Percentiles rank a stretch among this genome's conserved stretches.
Evolutionary conservation across 2,888 invertebrate species (phyloP).

Genomic region (Phragmatobia fuliginosa): DNA sequence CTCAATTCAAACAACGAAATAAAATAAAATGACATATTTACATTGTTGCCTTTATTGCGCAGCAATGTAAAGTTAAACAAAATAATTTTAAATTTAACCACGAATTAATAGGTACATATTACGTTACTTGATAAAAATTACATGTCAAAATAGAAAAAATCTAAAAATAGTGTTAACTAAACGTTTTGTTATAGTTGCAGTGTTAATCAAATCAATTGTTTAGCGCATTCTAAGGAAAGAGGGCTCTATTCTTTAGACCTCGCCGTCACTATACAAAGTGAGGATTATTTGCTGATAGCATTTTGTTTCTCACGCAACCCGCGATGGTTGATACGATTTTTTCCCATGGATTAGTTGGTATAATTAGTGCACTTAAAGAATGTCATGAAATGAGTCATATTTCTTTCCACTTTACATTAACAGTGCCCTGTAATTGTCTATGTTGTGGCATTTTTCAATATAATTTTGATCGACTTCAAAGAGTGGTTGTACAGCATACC

Average conservation of each 20-base stretch:
- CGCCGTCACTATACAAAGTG: slow-evolving; percentile 7
- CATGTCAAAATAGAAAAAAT: slow-evolving; percentile 3
- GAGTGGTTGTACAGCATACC: neutral
- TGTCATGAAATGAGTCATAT: neutral
- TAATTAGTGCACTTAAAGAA: neutral
- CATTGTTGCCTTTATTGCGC: too few relatives aligned
- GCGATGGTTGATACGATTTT: neutral
- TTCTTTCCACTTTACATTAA: neutral
- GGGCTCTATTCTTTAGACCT: slow-evolving; percentile 12
- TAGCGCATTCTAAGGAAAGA: slow-evolving; percentile 32
- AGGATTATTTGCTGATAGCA: slow-evolving; percentile 14
- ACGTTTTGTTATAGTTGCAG: slow-evolving; percentile 43
- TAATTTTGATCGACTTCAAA: neutral
- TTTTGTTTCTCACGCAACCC: slow-evolving; percentile 11
- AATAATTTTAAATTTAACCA: neutral
- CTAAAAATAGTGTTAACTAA: slow-evolving; percentile 36
- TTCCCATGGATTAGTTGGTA: slow-evolving; percentile 5
- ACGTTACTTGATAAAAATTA: neutral
- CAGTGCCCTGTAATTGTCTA: neutral
- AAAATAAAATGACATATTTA: too few relatives aligned
- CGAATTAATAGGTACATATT: neutral
- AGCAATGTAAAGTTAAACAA: neutral
- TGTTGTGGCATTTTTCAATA: neutral
- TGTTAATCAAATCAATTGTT: slow-evolving; percentile 49
- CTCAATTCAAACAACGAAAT: neutral